Percentiles rank a stretch among this genome's conserved stretches.
phyloP scores from a whole-genome alignment of 2,797 vertebrate genomes.

The Xenopus petersii region DNA sequence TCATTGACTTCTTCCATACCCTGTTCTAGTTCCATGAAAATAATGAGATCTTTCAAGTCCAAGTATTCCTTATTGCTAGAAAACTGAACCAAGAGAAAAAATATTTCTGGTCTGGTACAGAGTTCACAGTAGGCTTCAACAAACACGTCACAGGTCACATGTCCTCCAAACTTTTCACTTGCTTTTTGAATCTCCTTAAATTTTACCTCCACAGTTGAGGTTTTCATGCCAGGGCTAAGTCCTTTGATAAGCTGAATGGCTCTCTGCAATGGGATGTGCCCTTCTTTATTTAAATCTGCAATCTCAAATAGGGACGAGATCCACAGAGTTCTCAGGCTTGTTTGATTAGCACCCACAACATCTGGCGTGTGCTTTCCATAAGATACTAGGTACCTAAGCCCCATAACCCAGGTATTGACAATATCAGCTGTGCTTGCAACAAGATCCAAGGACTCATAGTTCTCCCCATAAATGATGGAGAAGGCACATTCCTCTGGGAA shows the following conservation, averaged over 20 bases:
- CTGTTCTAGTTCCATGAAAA: slow-evolving; percentile 88
- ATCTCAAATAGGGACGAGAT: slow-evolving; percentile 84
- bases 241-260: slow-evolving; percentile 87
- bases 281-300: slow-evolving; percentile 77
- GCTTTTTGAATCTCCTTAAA: slow-evolving; percentile 90
- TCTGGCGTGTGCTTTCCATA: slow-evolving; percentile 82
- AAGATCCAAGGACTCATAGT: slow-evolving; percentile 88
- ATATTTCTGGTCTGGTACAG: slow-evolving; percentile 88
- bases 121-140: slow-evolving; percentile 86
- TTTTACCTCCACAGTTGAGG: slow-evolving; percentile 83
- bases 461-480: slow-evolving; percentile 92
- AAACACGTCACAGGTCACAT: slow-evolving; percentile 79
- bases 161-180: slow-evolving; percentile 72
- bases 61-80: slow-evolving; percentile 93
- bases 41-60: slow-evolving; percentile 85
- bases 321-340: slow-evolving; percentile 86
- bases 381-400: slow-evolving; percentile 86
- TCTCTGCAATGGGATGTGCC: slow-evolving; percentile 76
- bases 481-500: slow-evolving; percentile 90
- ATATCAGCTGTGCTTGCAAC: slow-evolving; percentile 85
- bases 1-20: slow-evolving; percentile 85
- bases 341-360: slow-evolving; percentile 72
- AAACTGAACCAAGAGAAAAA: slow-evolving; percentile 88
- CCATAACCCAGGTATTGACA: slow-evolving; percentile 92
- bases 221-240: slow-evolving; percentile 88